A percentile compares a stretch with the other conserved stretches of the same genome.
phyloP scores from a whole-genome alignment of 2,113 vertebrate species.

The Salminus brasiliensis region DNA sequence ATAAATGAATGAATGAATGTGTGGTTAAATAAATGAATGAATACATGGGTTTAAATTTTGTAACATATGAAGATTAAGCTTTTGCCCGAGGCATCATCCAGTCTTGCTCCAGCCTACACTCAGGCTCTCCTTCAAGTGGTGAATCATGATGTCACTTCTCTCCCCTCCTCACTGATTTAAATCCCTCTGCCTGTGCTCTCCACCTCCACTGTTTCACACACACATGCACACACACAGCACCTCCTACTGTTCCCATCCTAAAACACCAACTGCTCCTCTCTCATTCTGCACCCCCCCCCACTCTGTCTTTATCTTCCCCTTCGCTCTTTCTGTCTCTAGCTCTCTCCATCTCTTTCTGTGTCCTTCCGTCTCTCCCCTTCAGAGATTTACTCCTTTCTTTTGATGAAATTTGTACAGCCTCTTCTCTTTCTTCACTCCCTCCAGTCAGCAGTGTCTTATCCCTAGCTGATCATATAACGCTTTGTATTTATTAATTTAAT shows the following conservation, averaged over 20 bases:
- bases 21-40: too few relatives aligned
- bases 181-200: not conserved
- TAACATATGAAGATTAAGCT: too few relatives aligned
- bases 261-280: not conserved
- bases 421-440: constrained; percentile 12
- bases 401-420: constrained; percentile 19
- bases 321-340: not conserved
- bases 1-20: too few relatives aligned
- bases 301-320: not conserved
- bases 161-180: too few relatives aligned
- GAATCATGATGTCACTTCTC: not conserved
- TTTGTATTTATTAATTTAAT: not conserved
- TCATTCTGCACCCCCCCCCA: too few relatives aligned
- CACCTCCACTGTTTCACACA: not conserved
- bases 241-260: not conserved
- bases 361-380: constrained; percentile 3
- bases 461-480: constrained; percentile 28
- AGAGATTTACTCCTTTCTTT: constrained; percentile 35
- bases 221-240: not conserved
- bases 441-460: constrained; percentile 30
- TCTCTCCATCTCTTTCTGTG: not conserved
- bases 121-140: not conserved
- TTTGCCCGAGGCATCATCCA: too few relatives aligned
- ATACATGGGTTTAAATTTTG: too few relatives aligned
- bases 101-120: too few relatives aligned